Percentiles rank a stretch among this genome's conserved stretches.
These are phyloP conservation scores for Habrosyne pyritoides DNA, from an alignment of 2,888 invertebrate species.

Conservation along the genomic window DNA sequence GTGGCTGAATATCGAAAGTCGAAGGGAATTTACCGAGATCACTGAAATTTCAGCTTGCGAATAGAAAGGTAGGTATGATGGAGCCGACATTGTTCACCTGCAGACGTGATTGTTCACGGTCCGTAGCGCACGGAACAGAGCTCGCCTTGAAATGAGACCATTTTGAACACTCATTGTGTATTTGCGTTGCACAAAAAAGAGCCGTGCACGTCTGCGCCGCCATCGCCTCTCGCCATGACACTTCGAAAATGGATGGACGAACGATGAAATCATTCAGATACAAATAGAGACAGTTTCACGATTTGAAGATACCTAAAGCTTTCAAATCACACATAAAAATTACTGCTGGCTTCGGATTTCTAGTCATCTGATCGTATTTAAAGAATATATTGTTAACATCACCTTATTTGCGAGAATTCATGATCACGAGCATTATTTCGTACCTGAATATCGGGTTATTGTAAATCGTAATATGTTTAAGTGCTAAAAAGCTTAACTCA, in stretches of 20 bases:
- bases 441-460: not conserved
- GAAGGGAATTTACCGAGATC: not conserved
- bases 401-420: not conserved
- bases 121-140: conserved; percentile 30
- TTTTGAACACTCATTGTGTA: conserved; percentile 31
- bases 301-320: not conserved
- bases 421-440: not conserved
- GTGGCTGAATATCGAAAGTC: not conserved
- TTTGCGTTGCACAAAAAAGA: conserved; percentile 38
- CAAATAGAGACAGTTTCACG: conserved; percentile 25
- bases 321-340: not conserved
- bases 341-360: not conserved
- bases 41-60: not conserved
- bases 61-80: conserved; percentile 4
- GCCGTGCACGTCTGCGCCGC: conserved; percentile 20
- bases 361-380: not conserved
- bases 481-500: conserved; percentile 56
- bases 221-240: conserved; percentile 13
- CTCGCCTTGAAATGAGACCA: conserved; percentile 33
- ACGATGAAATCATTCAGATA: conserved; percentile 37
- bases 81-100: conserved; percentile 47
- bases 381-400: not conserved
- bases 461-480: conserved; percentile 1
- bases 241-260: conserved; percentile 18
- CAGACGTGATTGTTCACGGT: conserved; percentile 50